Percentiles rank a stretch among this genome's conserved stretches.
phyloP scores from a whole-genome alignment of 2,797 vertebrate species.

The Gymnothorax javanicus region DNA sequence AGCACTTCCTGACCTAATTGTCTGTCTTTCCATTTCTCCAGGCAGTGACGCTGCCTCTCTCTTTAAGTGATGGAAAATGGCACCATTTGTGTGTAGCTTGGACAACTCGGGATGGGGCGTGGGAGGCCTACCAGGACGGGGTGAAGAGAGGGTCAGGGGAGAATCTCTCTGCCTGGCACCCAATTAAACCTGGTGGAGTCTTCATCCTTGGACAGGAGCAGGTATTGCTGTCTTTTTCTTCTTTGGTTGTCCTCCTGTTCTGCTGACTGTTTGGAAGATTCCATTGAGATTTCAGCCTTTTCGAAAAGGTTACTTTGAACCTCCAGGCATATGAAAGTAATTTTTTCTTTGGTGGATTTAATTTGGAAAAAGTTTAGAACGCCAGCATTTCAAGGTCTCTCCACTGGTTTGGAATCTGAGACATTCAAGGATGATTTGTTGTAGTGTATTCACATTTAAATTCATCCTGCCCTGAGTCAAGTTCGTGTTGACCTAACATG shows the following conservation, averaged over 20 bases:
- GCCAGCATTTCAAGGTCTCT: background rate
- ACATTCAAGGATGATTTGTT: background rate
- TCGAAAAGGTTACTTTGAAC: background rate
- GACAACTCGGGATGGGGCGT: constrained; percentile 78
- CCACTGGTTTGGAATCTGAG: background rate
- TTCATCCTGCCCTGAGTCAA: constrained; percentile 4
- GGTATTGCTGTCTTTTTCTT: constrained; percentile 57
- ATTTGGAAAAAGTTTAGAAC: background rate
- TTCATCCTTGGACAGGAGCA: constrained; percentile 86
- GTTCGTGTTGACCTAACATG: background rate
- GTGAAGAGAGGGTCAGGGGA: constrained; percentile 71
- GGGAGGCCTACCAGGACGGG: constrained; percentile 78
- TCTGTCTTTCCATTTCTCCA: constrained; percentile 43
- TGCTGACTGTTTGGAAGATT: background rate
- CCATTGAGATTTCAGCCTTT: background rate
- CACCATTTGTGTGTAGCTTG: constrained; percentile 84
- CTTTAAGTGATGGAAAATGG: constrained; percentile 77
- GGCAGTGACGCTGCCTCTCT: constrained; percentile 74
- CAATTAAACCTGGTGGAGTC: constrained; percentile 77
- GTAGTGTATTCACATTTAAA: background rate
- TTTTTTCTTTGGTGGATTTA: background rate
- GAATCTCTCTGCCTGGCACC: constrained; percentile 74
- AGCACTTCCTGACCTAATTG: background rate
- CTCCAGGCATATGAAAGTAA: background rate
- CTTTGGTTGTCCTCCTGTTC: background rate